Percentiles rank a stretch among this genome's conserved stretches.
Conservation (phyloP, 2,888 invertebrate species). For the Sepiola atlantica region DNA sequence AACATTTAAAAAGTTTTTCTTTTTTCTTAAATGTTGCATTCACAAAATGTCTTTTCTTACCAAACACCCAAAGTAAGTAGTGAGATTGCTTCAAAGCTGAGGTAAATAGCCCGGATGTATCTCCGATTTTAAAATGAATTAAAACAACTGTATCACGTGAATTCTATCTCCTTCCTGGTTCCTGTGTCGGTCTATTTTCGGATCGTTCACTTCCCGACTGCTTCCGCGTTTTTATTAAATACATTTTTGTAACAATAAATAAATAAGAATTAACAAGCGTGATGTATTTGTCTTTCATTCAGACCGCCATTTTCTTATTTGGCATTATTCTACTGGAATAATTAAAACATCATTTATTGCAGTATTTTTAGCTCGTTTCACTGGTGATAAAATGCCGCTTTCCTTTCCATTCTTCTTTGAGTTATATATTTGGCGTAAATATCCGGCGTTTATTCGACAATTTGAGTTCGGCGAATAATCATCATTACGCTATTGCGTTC, state of each 20-base stretch:
- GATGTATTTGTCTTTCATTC: background rate
- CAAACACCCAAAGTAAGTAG: background rate
- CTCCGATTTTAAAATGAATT: background rate
- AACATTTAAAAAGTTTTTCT: background rate
- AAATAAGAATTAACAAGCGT: background rate
- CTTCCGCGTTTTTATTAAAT: background rate
- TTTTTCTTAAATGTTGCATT: background rate
- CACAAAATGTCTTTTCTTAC: background rate
- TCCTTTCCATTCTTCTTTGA: background rate
- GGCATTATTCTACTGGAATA: background rate
- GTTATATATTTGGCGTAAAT: slow-evolving; percentile 32
- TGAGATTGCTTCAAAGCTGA: background rate
- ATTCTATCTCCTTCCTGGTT: background rate
- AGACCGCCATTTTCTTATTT: background rate
- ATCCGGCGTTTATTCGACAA: background rate
- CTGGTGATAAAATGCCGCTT: background rate
- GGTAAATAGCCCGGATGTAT: background rate
- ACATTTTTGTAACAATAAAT: background rate
- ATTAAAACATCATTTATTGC: background rate
- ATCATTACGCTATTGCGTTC: background rate
- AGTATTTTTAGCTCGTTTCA: background rate
- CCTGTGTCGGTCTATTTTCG: background rate
- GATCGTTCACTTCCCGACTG: background rate
- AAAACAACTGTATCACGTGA: background rate
- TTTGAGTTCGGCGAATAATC: background rate